Evolutionary conservation across 1,140 invertebrate species (phyloP), one percentile per base, ranked within the genome.

Genomic region (Oncopodura yosiiana): DNA sequence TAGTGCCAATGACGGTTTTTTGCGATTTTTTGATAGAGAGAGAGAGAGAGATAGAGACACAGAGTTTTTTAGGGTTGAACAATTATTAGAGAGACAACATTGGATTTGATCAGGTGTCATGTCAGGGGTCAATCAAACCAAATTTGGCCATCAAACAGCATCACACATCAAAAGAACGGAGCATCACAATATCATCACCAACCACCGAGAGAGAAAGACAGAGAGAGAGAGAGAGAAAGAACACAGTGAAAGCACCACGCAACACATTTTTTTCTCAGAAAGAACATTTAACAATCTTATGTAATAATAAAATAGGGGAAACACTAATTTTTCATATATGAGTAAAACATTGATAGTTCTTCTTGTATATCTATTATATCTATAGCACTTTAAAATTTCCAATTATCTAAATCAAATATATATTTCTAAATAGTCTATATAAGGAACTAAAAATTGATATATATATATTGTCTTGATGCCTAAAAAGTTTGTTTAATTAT

Each of bases 121-220:
- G 29, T 29, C 18, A 37, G 27, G 36, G 54, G 36, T 52, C 21
- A 43, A 34, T 39, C 16, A 58, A 34, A 53, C 42, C 34, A 45
- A 41, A 42, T 36, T 48, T 39, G 38, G 49, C 53, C 61, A 63
- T 53, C 53, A 58, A 56, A 51, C 58, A 58, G 56, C 56, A 61
- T 56, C 62, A 64, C 59, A 58, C 58, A 64, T n/a, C n/a, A 52
- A 64, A 58, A 60, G 62, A 61, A 61, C 60, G 58, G 52, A 61
- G 60, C 60, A 61, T 55, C 60, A 58, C 46, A 53, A 46, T 41
- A 56, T 56, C 43, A 51, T 52, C 49, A 48, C 41, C 3, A 52
- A 21, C 41, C 23, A 27, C 4, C 24, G 36, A 67, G 55, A 62
- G 60, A 67, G 42, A 58, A 55, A 66, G 53, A 66, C 21, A 66